phyloP scores from a whole-genome alignment of 1,140 invertebrate genomes.

The Drosophila gunungcola region DNA sequence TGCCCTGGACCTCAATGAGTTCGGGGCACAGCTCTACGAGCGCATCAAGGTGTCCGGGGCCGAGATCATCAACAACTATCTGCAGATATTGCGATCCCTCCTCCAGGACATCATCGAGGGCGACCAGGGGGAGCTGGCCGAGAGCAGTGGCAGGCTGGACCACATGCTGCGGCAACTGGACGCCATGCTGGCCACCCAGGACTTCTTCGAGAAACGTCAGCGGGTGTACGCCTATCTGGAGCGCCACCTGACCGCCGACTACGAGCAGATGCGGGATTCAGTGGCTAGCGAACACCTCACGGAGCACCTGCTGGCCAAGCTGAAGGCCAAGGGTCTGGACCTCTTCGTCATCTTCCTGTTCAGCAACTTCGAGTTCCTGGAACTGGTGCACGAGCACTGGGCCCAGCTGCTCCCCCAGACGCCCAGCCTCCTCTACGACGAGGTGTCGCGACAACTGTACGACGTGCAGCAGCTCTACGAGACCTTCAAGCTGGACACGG shows the following conservation, averaged over 20 bases:
- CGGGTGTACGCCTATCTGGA: constrained; percentile 67
- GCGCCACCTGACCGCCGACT: constrained; percentile 44
- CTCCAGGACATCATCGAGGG: constrained; percentile 67
- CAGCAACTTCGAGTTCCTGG: constrained; percentile 78
- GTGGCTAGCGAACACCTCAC: constrained; percentile 43
- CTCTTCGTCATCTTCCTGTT: constrained; percentile 76
- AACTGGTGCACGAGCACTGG: constrained; percentile 70
- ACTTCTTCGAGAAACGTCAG: constrained; percentile 76
- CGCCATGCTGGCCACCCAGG: constrained; percentile 51
- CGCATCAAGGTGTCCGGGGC: constrained; percentile 62
- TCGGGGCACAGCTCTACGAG: constrained; percentile 63
- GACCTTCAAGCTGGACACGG: constrained; percentile 71
- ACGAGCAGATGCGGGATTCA: constrained; percentile 42
- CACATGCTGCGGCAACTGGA: constrained; percentile 55
- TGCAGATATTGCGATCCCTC: constrained; percentile 60
- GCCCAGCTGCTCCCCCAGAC: constrained; percentile 52
- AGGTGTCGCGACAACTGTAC: constrained; percentile 46
- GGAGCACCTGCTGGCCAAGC: constrained; percentile 48
- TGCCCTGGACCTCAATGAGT: constrained; percentile 48
- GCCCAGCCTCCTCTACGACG: constrained; percentile 52
- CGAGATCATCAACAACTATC: constrained; percentile 75
- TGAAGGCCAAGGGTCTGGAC: constrained; percentile 69
- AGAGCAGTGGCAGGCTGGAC: constrained; percentile 33
- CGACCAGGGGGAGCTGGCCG: constrained; percentile 47
- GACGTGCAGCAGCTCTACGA: constrained; percentile 69